Evolutionary conservation across 2,113 vertebrate genomes (phyloP).

Genomic region (Pardalotus punctatus): DNA sequence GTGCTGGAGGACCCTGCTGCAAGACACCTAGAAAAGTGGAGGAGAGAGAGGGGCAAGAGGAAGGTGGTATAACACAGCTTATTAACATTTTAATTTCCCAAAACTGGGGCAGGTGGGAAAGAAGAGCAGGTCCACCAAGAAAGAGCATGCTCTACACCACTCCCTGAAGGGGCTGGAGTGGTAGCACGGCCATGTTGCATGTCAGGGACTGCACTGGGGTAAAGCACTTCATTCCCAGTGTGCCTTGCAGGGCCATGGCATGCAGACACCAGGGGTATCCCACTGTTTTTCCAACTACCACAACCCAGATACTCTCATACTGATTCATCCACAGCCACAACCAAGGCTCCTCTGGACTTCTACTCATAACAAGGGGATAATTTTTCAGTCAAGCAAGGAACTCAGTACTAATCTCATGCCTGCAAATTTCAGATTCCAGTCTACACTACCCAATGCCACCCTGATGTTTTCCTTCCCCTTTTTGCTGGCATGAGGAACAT

Average conservation of each 20-base stretch:
- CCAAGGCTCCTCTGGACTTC: not conserved
- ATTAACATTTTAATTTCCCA: not conserved
- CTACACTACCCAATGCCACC: not conserved
- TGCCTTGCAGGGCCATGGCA: accelerated
- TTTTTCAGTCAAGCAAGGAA: not conserved
- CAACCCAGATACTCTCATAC: not conserved
- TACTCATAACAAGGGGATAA: not conserved
- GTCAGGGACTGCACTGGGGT: no score
- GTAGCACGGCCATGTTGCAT: accelerated
- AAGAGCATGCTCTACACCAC: not conserved
- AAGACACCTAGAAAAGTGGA: not conserved
- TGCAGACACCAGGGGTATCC: not conserved
- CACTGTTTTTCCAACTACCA: accelerated
- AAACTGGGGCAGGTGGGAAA: not conserved
- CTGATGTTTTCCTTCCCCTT: not conserved
- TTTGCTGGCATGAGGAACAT: not conserved
- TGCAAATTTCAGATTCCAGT: not conserved
- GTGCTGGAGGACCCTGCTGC: accelerated
- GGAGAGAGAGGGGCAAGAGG: not conserved
- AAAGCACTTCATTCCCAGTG: accelerated
- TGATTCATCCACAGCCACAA: not conserved
- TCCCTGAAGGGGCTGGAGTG: accelerated
- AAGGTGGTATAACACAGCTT: not conserved
- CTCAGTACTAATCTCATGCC: not conserved
- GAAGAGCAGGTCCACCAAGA: not conserved